Base-by-base conservation (phyloP, 2,888 invertebrate genomes). In the Chrysomela aeneicollis region DNA sequence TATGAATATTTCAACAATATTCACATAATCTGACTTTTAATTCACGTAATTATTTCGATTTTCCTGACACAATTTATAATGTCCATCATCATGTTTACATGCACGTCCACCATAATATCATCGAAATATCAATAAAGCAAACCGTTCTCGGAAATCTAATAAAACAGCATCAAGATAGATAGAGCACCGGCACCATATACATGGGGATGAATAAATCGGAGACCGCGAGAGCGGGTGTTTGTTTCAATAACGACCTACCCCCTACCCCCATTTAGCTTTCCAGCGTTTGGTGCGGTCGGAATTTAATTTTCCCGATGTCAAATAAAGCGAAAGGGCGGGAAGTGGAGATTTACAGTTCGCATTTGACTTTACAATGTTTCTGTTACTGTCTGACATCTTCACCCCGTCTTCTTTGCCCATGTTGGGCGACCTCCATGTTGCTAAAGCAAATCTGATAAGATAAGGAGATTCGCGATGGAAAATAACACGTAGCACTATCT, bases 361-460 rank as follows among this genome's bases (percentile, higher is more conserved):
- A 81, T 80, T 79, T 80, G 80, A 80, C 79, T 80, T 80, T 80
- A 79, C 80, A 81, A 80, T 78, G 78, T 79, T 79, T 78, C 77
- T 75, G 74, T 77, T 74, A 75, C 73, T 71, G 73, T 73, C 74
- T 76, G 77, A 78, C 78, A 78, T 78, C 77, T 76, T 77, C 76
- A 73, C 74, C 75, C 68, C 68, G 73, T 70, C 71, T 64, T 68
- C 58, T 63, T 42, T 15, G 15, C 15, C 6, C 26, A 26, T n/a
- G n/a, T 35, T 2, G 32, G 32, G 32, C 1, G 32, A 35, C 2
- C 1, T 35, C 32, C 6, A 10, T 35, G 32, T 10, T 2, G 32
- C 9, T 2, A 35, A 35, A 35, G 4, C 32, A 35, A 35, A 35
- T 10, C 32, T 35, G 10, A 35, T 10, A 10, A 35, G 32, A 35